Conservation (phyloP, 1,140 invertebrate species). For the Nylanderia fulva region DNA sequence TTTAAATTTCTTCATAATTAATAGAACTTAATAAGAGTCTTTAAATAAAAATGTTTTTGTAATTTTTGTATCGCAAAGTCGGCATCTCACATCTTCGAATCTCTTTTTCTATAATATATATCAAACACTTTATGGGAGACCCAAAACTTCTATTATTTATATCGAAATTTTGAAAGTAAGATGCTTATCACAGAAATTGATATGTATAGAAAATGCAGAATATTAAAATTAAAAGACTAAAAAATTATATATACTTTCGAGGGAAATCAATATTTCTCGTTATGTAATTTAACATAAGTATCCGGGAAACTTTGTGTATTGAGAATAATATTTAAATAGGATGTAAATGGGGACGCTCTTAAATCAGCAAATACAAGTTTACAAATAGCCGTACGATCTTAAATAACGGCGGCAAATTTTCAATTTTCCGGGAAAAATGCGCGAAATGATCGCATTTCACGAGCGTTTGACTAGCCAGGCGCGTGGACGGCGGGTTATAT, state of each 20-base stretch:
- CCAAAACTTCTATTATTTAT: too few species aligned
- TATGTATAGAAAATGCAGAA: background rate
- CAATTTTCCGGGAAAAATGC: conserved; percentile 36
- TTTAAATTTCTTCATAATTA: too few species aligned
- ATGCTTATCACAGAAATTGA: too few species aligned
- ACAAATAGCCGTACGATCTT: background rate
- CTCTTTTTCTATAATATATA: too few species aligned
- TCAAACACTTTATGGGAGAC: too few species aligned
- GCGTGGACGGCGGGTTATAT: conserved; percentile 34
- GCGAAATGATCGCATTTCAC: conserved; percentile 50
- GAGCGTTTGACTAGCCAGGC: conserved; percentile 25
- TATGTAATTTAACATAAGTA: background rate
- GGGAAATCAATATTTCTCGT: background rate
- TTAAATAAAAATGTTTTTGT: too few species aligned
- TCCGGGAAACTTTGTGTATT: background rate
- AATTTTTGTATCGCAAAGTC: too few species aligned
- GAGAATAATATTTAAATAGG: background rate
- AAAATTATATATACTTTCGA: background rate
- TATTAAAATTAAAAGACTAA: background rate
- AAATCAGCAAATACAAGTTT: background rate
- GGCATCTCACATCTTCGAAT: too few species aligned
- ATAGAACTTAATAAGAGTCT: too few species aligned
- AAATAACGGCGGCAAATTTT: conserved; percentile 31
- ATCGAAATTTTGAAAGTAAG: too few species aligned
- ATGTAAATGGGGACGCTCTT: background rate